phyloP scores from a whole-genome alignment of 2,113 vertebrate species.

The Baryphthengus martii region DNA sequence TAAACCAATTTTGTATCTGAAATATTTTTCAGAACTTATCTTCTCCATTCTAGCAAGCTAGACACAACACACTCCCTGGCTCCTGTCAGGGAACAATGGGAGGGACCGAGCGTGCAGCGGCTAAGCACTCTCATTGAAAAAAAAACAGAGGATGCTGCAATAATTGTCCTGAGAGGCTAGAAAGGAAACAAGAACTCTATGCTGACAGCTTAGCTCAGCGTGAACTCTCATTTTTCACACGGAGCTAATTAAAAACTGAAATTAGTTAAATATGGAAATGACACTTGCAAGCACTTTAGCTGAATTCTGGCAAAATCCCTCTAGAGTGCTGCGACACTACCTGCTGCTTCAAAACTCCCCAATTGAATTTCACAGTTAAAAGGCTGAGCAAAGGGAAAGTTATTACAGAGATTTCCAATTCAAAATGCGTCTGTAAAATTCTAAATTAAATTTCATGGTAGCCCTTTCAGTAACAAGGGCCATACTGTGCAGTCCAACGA shows the following conservation, averaged over 20 bases:
- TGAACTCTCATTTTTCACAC: slow-evolving; percentile 84
- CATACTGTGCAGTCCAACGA: slow-evolving; percentile 53
- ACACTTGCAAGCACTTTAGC: slow-evolving; percentile 86
- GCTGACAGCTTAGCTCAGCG: slow-evolving; percentile 83
- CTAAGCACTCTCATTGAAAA: slow-evolving; percentile 70
- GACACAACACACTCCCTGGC: background rate
- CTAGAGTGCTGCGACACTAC: slow-evolving; percentile 79
- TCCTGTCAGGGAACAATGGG: slow-evolving; percentile 42
- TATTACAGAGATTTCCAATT: slow-evolving; percentile 80
- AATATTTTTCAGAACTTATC: slow-evolving; percentile 15
- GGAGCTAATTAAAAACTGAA: slow-evolving; percentile 89
- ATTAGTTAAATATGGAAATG: slow-evolving; percentile 91
- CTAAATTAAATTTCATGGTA: slow-evolving; percentile 83
- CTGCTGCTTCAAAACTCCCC: slow-evolving; percentile 83
- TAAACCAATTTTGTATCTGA: background rate
- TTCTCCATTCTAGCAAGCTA: slow-evolving; percentile 23
- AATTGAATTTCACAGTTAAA: slow-evolving; percentile 83
- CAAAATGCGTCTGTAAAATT: slow-evolving; percentile 75
- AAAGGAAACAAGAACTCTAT: slow-evolving; percentile 80
- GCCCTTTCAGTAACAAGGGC: slow-evolving; percentile 72
- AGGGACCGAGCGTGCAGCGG: slow-evolving; percentile 33
- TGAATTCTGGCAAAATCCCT: slow-evolving; percentile 84
- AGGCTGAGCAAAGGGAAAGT: slow-evolving; percentile 82
- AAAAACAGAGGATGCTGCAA: slow-evolving; percentile 69
- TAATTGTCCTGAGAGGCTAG: slow-evolving; percentile 84